phyloP scores from a whole-genome alignment of 2,888 invertebrate species.

The Steromphala cineraria region DNA sequence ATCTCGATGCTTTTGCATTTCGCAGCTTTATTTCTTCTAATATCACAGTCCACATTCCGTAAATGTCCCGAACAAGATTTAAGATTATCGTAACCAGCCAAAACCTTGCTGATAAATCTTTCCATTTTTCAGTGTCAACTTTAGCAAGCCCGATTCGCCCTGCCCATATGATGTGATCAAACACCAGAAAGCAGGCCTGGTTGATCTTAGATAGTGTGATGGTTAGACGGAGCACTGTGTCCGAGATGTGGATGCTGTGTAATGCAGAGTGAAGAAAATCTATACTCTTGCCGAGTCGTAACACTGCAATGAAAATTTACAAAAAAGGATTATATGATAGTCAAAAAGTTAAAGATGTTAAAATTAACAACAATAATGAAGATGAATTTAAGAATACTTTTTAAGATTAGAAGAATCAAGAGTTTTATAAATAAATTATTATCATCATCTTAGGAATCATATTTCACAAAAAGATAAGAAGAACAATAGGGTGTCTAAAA shows the following conservation, averaged over 20 bases:
- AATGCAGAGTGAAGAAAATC: conserved; percentile 87
- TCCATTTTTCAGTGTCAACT: conserved; percentile 87
- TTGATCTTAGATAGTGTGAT: conserved; percentile 87
- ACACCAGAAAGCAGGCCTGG: conserved; percentile 86
- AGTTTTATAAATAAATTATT: too few relatives aligned
- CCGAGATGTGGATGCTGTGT: conserved; percentile 84
- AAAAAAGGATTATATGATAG: too few relatives aligned
- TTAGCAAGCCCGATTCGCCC: conserved; percentile 77
- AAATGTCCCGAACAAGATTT: conserved; percentile 88
- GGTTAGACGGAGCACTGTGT: conserved; percentile 83
- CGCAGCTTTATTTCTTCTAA: conserved; percentile 43
- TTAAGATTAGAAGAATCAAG: too few relatives aligned
- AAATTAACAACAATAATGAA: too few relatives aligned
- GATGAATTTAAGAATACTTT: too few relatives aligned
- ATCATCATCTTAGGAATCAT: too few relatives aligned
- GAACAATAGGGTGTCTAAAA: too few relatives aligned
- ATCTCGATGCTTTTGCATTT: conserved; percentile 36
- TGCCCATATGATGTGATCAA: conserved; percentile 92
- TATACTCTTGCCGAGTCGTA: conserved; percentile 89
- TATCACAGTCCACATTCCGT: conserved; percentile 78
- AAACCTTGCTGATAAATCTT: conserved; percentile 80
- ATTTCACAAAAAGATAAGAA: too few relatives aligned
- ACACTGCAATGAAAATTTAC: conserved; percentile 82
- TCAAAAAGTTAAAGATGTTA: too few relatives aligned
- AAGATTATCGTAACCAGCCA: conserved; percentile 90